These are phyloP conservation scores for Sipha flava DNA, from an alignment of 1,140 invertebrate genomes.

Conservation along the genomic window DNA sequence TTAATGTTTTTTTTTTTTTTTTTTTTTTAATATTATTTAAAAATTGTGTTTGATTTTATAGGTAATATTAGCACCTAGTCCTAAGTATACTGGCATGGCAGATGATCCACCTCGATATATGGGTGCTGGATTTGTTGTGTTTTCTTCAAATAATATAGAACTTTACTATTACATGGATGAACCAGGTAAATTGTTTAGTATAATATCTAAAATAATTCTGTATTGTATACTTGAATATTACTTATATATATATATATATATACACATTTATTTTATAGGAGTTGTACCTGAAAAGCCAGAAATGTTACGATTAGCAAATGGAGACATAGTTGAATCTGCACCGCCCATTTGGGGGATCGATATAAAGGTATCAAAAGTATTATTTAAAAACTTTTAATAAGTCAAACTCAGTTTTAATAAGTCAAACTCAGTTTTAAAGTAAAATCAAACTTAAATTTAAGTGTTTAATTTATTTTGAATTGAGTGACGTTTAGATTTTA, in stretches of 20 bases:
- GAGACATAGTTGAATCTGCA: constrained; percentile 82
- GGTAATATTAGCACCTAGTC: constrained; percentile 85
- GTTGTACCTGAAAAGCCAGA: constrained; percentile 82
- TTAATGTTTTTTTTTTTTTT: background rate
- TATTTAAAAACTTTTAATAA: background rate
- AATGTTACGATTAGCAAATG: constrained; percentile 81
- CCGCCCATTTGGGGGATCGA: constrained; percentile 91
- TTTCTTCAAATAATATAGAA: constrained; percentile 90
- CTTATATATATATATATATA: background rate
- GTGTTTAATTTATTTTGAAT: too few relatives aligned
- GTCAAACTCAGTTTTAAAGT: too few relatives aligned
- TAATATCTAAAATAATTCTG: background rate
- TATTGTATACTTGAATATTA: background rate
- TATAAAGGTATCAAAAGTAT: constrained; percentile 55
- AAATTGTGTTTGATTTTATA: constrained; percentile 39
- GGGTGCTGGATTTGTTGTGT: constrained; percentile 95
- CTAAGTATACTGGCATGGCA: constrained; percentile 82
- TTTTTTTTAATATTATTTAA: background rate
- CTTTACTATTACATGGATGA: constrained; percentile 96
- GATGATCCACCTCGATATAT: constrained; percentile 95
- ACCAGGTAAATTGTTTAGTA: constrained; percentile 49
- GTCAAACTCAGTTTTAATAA: too few relatives aligned
- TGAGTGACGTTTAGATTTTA: too few relatives aligned
- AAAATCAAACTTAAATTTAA: too few relatives aligned
- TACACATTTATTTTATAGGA: constrained; percentile 45